These are phyloP conservation scores for Anthoptus insignis DNA, from an alignment of 2,888 invertebrate species.

Conservation along the genomic window DNA sequence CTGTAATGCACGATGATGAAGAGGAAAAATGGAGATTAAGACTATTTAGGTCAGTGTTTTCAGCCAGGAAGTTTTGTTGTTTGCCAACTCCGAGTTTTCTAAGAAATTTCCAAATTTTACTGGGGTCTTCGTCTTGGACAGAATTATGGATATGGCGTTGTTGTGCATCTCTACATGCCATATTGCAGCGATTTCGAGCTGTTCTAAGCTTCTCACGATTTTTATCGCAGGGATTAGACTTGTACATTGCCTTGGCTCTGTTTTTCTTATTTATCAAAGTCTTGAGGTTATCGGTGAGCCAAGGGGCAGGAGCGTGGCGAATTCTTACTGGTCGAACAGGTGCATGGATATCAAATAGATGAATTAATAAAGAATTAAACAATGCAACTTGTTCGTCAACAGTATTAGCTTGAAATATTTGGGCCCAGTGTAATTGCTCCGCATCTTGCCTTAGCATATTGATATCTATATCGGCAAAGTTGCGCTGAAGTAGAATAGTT, in stretches of 20 bases:
- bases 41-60: too few species aligned
- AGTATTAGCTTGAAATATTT: background rate
- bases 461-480: too few species aligned
- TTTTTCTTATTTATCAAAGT: background rate
- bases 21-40: too few species aligned
- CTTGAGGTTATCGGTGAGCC: conserved; percentile 17
- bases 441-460: conserved; percentile 32
- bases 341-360: conserved; percentile 38
- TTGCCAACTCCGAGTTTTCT: conserved; percentile 23
- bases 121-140: conserved; percentile 13
- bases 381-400: conserved; percentile 27
- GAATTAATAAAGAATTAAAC: conserved; percentile 25
- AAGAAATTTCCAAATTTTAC: conserved; percentile 22
- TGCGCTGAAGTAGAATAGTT: conserved; percentile 34
- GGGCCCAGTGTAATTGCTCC: conserved; percentile 26
- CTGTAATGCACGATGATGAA: too few species aligned
- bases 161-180: conserved; percentile 16
- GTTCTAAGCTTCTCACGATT: background rate
- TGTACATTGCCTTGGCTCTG: conserved; percentile 12
- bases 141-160: conserved; percentile 23
- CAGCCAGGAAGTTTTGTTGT: too few species aligned
- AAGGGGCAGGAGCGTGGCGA: conserved; percentile 37
- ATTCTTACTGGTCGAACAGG: conserved; percentile 21
- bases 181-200: conserved; percentile 26
- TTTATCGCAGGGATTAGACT: background rate